These are phyloP conservation scores for Sepioteuthis lessoniana DNA, from an alignment of 2,888 invertebrate species.

Conservation along the genomic window DNA sequence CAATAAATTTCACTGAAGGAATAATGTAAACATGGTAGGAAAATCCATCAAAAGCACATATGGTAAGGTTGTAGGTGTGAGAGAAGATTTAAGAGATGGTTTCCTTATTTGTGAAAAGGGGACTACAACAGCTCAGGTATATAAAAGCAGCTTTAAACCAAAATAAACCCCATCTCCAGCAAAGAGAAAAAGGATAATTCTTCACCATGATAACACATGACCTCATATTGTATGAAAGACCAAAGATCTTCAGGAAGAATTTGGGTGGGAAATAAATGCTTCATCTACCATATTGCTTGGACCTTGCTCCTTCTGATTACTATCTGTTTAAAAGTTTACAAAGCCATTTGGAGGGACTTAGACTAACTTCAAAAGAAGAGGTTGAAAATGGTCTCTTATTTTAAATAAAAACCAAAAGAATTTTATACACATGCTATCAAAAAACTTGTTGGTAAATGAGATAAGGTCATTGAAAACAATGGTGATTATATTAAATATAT, in stretches of 20 bases:
- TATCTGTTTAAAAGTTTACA: neutral
- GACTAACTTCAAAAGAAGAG: no score
- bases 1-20: no score
- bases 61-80: no score
- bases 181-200: neutral
- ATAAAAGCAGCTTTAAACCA: no score
- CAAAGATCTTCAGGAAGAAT: neutral
- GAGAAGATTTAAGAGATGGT: no score
- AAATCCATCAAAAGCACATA: no score
- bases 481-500: no score
- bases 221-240: neutral
- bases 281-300: neutral
- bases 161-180: neutral
- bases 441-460: no score
- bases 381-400: neutral
- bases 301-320: neutral
- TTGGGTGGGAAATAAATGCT: neutral
- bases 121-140: no score
- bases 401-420: neutral
- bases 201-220: conserved; percentile 37
- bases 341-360: neutral
- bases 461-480: no score
- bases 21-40: no score
- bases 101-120: no score
- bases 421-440: neutral